Evolutionary conservation across 1,140 invertebrate species (phyloP).

Genomic region (Berghia stephanieae): DNA sequence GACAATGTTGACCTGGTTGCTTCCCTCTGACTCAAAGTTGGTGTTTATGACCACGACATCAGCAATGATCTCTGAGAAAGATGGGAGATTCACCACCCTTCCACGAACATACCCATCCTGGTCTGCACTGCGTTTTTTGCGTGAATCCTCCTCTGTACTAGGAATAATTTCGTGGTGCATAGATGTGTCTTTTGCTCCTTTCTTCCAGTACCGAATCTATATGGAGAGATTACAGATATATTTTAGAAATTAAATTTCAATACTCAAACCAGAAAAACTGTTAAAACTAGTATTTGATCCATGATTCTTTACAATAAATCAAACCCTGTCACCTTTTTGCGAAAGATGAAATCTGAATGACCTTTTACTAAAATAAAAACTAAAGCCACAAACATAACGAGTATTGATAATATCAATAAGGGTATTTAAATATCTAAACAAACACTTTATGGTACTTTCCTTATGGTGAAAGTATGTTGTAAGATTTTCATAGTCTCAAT

Average conservation of each 20-base stretch:
- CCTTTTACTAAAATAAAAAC: too few relatives aligned
- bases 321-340: too few relatives aligned
- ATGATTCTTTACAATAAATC: background rate
- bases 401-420: too few relatives aligned
- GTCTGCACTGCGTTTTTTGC: constrained; percentile 14
- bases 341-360: too few relatives aligned
- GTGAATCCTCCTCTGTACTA: background rate
- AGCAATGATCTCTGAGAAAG: constrained; percentile 88
- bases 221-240: constrained; percentile 9
- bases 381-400: too few relatives aligned
- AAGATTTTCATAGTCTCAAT: too few relatives aligned
- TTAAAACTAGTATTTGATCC: background rate
- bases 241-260: background rate
- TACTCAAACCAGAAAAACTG: background rate
- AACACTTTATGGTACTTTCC: too few relatives aligned
- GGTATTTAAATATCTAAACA: too few relatives aligned
- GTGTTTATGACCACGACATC: constrained; percentile 91
- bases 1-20: constrained; percentile 82
- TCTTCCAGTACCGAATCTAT: constrained; percentile 88
- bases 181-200: constrained; percentile 77
- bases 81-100: constrained; percentile 41
- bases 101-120: constrained; percentile 36
- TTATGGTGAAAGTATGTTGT: too few relatives aligned
- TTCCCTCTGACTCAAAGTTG: constrained; percentile 86
- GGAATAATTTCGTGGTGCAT: constrained; percentile 74